A percentile compares a stretch with the other conserved stretches of the same genome.
Evolutionary conservation across 2,113 vertebrate genomes (phyloP).

Genomic region (Dromas ardeola): DNA sequence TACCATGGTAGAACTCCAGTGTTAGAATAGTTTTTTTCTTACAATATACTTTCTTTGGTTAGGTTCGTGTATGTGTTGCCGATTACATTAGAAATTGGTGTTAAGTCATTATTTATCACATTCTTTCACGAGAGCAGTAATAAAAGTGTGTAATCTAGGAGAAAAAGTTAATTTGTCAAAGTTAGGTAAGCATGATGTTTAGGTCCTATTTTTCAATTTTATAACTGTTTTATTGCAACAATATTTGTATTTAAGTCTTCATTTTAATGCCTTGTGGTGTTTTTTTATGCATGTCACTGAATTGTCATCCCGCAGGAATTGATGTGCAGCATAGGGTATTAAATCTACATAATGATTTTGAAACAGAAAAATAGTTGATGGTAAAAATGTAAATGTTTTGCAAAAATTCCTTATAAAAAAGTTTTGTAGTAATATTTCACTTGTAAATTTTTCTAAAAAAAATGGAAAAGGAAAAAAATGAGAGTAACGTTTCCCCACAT

Average conservation of each 20-base stretch:
- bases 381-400: conserved; percentile 86
- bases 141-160: conserved; percentile 84
- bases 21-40: conserved; percentile 78
- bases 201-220: conserved; percentile 88
- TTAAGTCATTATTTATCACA: conserved; percentile 85
- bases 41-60: conserved; percentile 78
- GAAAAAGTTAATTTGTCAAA: conserved; percentile 84
- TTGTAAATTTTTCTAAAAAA: conserved; percentile 97
- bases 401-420: conserved; percentile 83
- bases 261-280: conserved; percentile 87
- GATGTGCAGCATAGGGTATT: conserved; percentile 86
- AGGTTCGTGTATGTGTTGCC: conserved; percentile 82
- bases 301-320: conserved; percentile 82
- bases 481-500: conserved; percentile 82
- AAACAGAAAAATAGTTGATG: conserved; percentile 84
- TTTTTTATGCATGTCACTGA: conserved; percentile 85
- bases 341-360: conserved; percentile 83
- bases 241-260: conserved; percentile 87
- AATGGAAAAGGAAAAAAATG: conserved; percentile 61
- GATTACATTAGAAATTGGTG: conserved; percentile 83
- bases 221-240: conserved; percentile 86
- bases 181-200: conserved; percentile 86
- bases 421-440: conserved; percentile 99
- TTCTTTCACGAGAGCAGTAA: conserved; percentile 82
- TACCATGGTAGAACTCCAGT: conserved; percentile 82